These are phyloP conservation scores for Pangasius macronema DNA, from an alignment of 2,797 vertebrate species.

Conservation along the genomic window DNA sequence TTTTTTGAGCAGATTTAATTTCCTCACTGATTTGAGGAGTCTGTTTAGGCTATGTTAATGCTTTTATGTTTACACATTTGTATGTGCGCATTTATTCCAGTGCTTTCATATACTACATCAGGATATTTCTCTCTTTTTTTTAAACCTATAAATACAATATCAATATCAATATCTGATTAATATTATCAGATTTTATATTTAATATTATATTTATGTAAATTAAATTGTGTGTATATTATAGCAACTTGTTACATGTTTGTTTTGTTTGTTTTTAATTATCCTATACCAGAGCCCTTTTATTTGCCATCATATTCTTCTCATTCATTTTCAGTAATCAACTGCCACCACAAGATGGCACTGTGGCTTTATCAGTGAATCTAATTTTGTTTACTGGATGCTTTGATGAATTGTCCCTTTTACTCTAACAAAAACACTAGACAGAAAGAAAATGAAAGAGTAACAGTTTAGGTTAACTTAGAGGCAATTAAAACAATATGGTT, in stretches of 20 bases:
- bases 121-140: not conserved
- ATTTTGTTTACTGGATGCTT: not conserved
- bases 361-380: constrained; percentile 1
- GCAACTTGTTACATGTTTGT: not conserved
- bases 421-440: not conserved
- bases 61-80: not conserved
- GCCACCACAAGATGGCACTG: constrained; percentile 9
- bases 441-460: not conserved
- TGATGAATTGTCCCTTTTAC: not conserved
- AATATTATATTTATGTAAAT: not conserved
- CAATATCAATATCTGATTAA: not conserved
- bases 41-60: not conserved
- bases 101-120: not conserved
- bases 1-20: not conserved
- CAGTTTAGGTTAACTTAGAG: not conserved
- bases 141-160: not conserved
- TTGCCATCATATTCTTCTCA: not conserved
- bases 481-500: not conserved
- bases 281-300: too few species aligned
- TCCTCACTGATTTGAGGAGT: not conserved
- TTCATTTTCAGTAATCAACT: not conserved
- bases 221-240: not conserved
- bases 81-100: not conserved
- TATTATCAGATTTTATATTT: not conserved
- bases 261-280: not conserved